A percentile compares a stretch with the other conserved stretches of the same genome.
Evolutionary conservation across 2,797 vertebrate genomes (phyloP).

Genomic region (Acomys russatus): DNA sequence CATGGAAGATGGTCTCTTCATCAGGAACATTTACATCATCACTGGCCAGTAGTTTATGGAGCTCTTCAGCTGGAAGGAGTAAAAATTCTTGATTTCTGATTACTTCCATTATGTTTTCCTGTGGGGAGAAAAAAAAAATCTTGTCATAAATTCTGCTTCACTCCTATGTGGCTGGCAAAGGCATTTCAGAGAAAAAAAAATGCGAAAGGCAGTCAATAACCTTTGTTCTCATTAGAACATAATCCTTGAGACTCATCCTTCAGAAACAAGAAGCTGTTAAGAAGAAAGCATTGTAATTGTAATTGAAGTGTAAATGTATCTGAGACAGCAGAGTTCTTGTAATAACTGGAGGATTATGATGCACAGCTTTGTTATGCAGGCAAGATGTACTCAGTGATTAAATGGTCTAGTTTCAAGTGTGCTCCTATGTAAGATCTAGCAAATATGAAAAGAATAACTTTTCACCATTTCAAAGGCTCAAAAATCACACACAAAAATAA

Average conservation of each 20-base stretch:
- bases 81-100: constrained; percentile 92
- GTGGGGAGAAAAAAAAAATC: constrained; percentile 80
- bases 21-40: constrained; percentile 92
- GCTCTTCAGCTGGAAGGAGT: constrained; percentile 90
- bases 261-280: constrained; percentile 75
- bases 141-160: constrained; percentile 75
- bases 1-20: constrained; percentile 92
- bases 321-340: constrained; percentile 65
- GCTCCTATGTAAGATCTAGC: constrained; percentile 58
- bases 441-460: constrained; percentile 67
- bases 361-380: constrained; percentile 64
- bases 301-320: constrained; percentile 79
- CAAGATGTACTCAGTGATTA: constrained; percentile 75
- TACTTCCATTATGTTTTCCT: constrained; percentile 93
- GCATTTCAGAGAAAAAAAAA: constrained; percentile 51
- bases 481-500: neutral
- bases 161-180: constrained; percentile 73
- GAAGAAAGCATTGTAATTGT: constrained; percentile 76
- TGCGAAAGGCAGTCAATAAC: constrained; percentile 70
- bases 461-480: constrained; percentile 37
- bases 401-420: constrained; percentile 76
- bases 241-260: constrained; percentile 71
- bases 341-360: constrained; percentile 74
- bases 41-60: constrained; percentile 91
- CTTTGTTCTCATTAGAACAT: constrained; percentile 67